Percentiles rank a stretch among this genome's conserved stretches.
phyloP scores from a whole-genome alignment of 1,140 invertebrate species.

The Plectrocnemia conspersa region DNA sequence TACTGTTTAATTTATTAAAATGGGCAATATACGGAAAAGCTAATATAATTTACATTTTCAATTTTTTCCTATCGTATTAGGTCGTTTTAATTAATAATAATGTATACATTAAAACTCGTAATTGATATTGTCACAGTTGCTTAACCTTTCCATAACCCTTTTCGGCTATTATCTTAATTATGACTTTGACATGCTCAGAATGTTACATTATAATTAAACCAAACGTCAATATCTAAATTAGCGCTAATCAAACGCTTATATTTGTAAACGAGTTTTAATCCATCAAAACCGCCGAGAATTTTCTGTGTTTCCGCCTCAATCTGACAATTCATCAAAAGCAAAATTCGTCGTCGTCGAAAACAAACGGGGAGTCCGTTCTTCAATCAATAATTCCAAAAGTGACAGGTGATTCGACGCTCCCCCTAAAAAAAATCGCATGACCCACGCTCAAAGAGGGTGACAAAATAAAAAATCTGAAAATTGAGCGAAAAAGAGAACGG shows the following conservation, averaged over 20 bases:
- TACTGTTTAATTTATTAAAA: no score
- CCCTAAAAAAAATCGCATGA: neutral
- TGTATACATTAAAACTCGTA: no score
- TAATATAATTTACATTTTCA: no score
- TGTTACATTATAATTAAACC: no score
- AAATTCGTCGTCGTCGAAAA: slow-evolving; percentile 14
- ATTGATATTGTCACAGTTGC: no score
- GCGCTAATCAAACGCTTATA: slow-evolving; percentile 4
- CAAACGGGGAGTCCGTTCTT: slow-evolving; percentile 19
- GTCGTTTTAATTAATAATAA: no score
- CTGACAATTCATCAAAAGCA: slow-evolving; percentile 19
- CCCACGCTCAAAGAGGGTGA: neutral
- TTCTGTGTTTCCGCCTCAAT: slow-evolving; percentile 1
- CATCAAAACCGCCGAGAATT: slow-evolving; percentile 13
- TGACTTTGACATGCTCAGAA: no score
- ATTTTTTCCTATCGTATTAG: no score
- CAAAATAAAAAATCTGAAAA: neutral
- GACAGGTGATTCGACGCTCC: slow-evolving; percentile 23
- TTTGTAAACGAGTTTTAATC: slow-evolving; percentile 4
- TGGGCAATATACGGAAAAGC: no score
- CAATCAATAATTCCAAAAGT: slow-evolving; percentile 31
- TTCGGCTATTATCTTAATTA: no score
- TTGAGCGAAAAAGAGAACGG: neutral
- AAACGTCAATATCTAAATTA: neutral
- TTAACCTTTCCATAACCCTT: no score